phyloP scores from a whole-genome alignment of 2,797 vertebrate genomes.

The Eulemur mongoz region DNA sequence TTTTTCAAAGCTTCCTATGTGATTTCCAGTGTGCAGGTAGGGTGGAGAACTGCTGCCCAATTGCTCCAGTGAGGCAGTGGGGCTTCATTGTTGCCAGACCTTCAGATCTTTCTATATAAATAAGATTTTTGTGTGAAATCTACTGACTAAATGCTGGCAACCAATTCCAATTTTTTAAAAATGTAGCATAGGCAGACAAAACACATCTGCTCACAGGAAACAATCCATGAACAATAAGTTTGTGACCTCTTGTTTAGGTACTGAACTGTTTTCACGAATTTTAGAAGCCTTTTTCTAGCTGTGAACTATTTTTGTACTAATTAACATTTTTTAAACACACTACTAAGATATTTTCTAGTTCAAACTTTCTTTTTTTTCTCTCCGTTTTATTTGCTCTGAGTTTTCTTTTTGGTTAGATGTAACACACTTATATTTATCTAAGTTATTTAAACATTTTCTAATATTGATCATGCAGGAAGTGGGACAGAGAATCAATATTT shows the following conservation, averaged over 20 bases:
- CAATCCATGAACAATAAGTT: not conserved
- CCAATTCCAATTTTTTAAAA: slow-evolving; percentile 25
- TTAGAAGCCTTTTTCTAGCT: slow-evolving; percentile 1
- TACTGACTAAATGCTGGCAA: slow-evolving; percentile 23
- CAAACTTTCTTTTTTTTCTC: not conserved
- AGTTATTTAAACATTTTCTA: not conserved
- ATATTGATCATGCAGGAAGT: not conserved
- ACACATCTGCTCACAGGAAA: not conserved
- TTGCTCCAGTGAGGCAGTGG: not conserved
- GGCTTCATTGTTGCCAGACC: not conserved
- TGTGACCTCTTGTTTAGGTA: not conserved
- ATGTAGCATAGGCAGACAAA: not conserved
- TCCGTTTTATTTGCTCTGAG: not conserved
- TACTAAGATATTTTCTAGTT: slow-evolving; percentile 9
- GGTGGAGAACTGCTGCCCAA: not conserved
- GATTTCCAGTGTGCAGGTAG: not conserved
- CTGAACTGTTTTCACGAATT: not conserved
- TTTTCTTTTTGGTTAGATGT: slow-evolving; percentile 41
- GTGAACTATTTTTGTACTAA: not conserved
- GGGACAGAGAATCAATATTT: not conserved
- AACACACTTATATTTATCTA: not conserved
- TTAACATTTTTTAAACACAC: not conserved
- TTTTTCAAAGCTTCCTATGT: not conserved
- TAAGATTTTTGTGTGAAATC: slow-evolving; percentile 2
- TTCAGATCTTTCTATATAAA: not conserved